Percentiles rank a stretch among this genome's conserved stretches.
phyloP scores from a whole-genome alignment of 2,113 vertebrate species.

The Solea solea region DNA sequence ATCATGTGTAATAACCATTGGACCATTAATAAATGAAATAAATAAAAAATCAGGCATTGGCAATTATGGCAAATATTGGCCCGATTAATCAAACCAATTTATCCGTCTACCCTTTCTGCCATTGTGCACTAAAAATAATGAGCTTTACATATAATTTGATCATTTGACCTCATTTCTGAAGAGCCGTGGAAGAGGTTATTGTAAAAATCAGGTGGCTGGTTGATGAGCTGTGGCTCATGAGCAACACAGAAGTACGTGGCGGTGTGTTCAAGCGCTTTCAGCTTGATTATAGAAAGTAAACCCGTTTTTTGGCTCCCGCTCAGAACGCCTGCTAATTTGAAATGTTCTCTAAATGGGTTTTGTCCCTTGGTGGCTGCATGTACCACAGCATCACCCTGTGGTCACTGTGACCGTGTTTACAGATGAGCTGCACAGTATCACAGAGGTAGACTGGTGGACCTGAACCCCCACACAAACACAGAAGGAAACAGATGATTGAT shows the following conservation, averaged over 20 bases:
- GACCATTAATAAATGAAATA: too few species aligned
- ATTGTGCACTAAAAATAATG: too few species aligned
- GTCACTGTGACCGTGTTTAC: slow-evolving; percentile 29
- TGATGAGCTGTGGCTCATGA: slow-evolving; percentile 52
- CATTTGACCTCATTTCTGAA: too few species aligned
- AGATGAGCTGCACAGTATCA: slow-evolving; percentile 29
- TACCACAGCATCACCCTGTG: slow-evolving; percentile 66
- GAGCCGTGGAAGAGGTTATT: slow-evolving; percentile 36
- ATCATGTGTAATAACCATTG: too few species aligned
- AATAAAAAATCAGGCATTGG: too few species aligned
- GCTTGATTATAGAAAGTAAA: slow-evolving; percentile 14
- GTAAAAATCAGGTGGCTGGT: slow-evolving; percentile 19
- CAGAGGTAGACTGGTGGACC: slow-evolving; percentile 49
- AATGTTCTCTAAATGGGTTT: background rate
- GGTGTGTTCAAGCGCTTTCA: slow-evolving; percentile 37
- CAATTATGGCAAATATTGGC: too few species aligned
- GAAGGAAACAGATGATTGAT: background rate
- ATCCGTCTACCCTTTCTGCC: too few species aligned
- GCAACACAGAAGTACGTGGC: slow-evolving; percentile 60
- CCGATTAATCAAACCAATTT: too few species aligned
- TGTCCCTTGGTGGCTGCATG: background rate
- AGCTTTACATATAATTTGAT: too few species aligned
- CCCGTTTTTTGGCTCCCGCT: background rate
- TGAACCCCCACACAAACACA: slow-evolving; percentile 26
- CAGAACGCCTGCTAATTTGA: slow-evolving; percentile 44